Evolutionary conservation across 1,140 invertebrate species (phyloP).

Genomic region (Chrysomallon squamiferum): DNA sequence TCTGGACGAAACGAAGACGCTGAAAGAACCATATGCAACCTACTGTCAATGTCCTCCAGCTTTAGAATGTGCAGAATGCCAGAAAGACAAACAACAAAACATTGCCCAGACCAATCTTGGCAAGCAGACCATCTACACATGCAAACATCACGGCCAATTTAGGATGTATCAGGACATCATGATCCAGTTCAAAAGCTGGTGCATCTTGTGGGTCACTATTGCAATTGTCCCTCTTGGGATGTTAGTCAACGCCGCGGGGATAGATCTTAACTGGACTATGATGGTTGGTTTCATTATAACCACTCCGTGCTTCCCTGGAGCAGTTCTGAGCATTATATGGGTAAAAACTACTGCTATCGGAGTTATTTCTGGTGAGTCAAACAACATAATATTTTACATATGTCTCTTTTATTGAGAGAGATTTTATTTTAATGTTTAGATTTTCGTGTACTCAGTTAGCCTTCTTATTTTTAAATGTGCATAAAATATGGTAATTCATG

Average conservation of each 20-base stretch:
- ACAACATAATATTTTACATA: no score
- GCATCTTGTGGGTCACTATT: slow-evolving; percentile 48
- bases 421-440: no score
- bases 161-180: slow-evolving; percentile 39
- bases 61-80: neutral
- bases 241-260: slow-evolving; percentile 22
- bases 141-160: slow-evolving; percentile 22
- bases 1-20: neutral
- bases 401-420: no score
- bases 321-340: slow-evolving; percentile 44
- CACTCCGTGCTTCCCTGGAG: slow-evolving; percentile 43
- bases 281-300: slow-evolving; percentile 41
- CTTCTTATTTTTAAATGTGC: no score
- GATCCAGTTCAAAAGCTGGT: slow-evolving; percentile 48
- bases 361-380: slow-evolving; percentile 36
- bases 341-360: slow-evolving; percentile 34
- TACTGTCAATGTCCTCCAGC: slow-evolving; percentile 11
- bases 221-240: slow-evolving; percentile 45
- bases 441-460: no score
- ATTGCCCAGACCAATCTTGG: neutral
- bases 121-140: slow-evolving; percentile 5
- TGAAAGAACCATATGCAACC: neutral
- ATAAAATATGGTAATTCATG: no score
- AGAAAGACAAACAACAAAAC: neutral
- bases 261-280: slow-evolving; percentile 49